phyloP scores from a whole-genome alignment of 2,113 vertebrate genomes.

The Sinocyclocheilus anophthalmus region DNA sequence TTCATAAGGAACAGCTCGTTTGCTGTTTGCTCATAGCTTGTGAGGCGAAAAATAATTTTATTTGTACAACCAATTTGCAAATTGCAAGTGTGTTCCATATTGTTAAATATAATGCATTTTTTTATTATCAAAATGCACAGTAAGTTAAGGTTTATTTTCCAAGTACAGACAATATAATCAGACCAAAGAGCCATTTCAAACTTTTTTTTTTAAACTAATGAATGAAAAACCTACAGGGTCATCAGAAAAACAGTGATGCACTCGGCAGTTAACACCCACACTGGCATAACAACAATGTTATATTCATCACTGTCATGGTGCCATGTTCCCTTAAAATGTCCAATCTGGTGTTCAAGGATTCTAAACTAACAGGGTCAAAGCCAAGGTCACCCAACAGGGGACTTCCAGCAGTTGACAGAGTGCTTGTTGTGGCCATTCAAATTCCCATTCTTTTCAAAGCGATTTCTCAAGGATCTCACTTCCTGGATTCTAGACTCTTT shows the following conservation, averaged over 20 bases:
- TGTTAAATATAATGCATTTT: neutral
- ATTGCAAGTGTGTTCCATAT: neutral
- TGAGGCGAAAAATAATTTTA: neutral
- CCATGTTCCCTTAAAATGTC: neutral
- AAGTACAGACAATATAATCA: neutral
- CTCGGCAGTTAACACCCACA: neutral
- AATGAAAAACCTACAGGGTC: neutral
- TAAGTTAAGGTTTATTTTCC: neutral
- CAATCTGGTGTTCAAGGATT: neutral
- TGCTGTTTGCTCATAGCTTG: neutral
- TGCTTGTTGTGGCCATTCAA: neutral
- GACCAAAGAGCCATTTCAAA: neutral
- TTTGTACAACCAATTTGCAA: neutral
- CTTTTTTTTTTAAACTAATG: neutral
- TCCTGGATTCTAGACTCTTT: constrained; percentile 26
- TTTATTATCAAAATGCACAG: neutral
- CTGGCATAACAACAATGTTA: constrained; percentile 8
- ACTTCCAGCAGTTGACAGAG: constrained; percentile 32
- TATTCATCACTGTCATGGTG: neutral
- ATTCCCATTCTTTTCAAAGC: constrained; percentile 38
- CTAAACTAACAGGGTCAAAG: constrained; percentile 14
- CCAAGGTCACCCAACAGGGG: constrained; percentile 11
- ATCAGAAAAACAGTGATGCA: neutral
- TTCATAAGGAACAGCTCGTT: neutral
- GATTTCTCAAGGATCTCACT: constrained; percentile 26